These are phyloP conservation scores for Melitaea athalia DNA, from an alignment of 2,888 invertebrate genomes.

Conservation along the genomic window DNA sequence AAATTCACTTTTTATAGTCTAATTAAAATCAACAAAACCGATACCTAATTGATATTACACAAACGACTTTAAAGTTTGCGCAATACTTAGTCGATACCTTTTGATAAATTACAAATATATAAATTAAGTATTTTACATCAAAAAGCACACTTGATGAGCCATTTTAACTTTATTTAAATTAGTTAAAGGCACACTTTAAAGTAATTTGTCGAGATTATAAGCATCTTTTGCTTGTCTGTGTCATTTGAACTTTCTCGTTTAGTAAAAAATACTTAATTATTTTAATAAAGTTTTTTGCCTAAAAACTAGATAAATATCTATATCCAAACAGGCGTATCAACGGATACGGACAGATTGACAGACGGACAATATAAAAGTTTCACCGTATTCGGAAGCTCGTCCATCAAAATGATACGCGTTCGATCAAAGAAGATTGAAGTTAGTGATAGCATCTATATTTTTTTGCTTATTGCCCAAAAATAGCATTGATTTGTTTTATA, in stretches of 20 bases:
- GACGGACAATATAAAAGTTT: conserved; percentile 57
- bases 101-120: conserved; percentile 16
- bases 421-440: conserved; percentile 70
- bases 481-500: neutral
- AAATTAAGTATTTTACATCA: conserved; percentile 26
- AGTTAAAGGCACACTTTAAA: neutral
- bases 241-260: neutral
- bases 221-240: neutral
- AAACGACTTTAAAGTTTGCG: conserved; percentile 21
- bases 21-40: conserved; percentile 21
- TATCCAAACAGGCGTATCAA: conserved; percentile 36
- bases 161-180: conserved; percentile 20
- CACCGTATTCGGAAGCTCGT: conserved; percentile 69
- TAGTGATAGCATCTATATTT: conserved; percentile 48
- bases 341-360: conserved; percentile 57
- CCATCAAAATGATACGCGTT: conserved; percentile 67
- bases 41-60: conserved; percentile 12
- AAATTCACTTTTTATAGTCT: conserved; percentile 10
- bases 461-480: conserved; percentile 32
- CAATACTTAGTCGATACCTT: conserved; percentile 24
- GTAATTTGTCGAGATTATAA: neutral
- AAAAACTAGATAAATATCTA: conserved; percentile 41
- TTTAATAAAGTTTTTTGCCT: neutral
- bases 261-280: neutral
- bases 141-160: conserved; percentile 23